Conservation (phyloP, 2,113 vertebrate genomes). For the Stegostoma tigrinum region DNA sequence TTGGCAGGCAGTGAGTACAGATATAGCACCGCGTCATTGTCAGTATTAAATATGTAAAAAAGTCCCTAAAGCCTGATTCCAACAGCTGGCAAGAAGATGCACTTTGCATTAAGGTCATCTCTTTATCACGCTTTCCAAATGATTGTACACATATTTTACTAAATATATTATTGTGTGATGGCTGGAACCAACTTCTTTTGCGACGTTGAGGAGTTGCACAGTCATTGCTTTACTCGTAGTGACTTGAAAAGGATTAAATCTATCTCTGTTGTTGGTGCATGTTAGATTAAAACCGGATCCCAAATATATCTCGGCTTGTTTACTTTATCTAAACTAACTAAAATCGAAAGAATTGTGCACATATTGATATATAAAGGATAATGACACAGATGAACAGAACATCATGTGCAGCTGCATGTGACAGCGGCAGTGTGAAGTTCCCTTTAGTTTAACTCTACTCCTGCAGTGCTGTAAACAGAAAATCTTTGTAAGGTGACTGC, state of each 20-base stretch:
- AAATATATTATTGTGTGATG: not conserved
- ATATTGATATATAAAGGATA: conserved; percentile 11
- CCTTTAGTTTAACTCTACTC: not conserved
- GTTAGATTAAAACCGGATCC: not conserved
- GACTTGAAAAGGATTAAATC: not conserved
- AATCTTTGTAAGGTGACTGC: not conserved
- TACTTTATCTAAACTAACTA: not conserved
- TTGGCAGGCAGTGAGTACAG: not conserved
- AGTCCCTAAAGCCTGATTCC: not conserved
- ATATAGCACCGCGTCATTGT: not conserved
- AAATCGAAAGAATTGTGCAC: not conserved
- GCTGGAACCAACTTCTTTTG: not conserved
- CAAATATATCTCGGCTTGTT: not conserved
- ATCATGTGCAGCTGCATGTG: conserved; percentile 9
- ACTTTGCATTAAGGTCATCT: not conserved
- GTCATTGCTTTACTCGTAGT: not conserved
- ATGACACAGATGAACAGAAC: not conserved
- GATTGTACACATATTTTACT: not conserved
- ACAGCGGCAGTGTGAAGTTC: not conserved
- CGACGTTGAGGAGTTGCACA: not conserved
- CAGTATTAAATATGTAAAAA: not conserved
- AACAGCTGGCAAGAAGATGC: not conserved
- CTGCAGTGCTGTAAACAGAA: not conserved
- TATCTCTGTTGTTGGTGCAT: not conserved
- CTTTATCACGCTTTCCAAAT: not conserved